Base-by-base conservation (phyloP, 1,140 invertebrate species). In the Drosophila mayri region DNA sequence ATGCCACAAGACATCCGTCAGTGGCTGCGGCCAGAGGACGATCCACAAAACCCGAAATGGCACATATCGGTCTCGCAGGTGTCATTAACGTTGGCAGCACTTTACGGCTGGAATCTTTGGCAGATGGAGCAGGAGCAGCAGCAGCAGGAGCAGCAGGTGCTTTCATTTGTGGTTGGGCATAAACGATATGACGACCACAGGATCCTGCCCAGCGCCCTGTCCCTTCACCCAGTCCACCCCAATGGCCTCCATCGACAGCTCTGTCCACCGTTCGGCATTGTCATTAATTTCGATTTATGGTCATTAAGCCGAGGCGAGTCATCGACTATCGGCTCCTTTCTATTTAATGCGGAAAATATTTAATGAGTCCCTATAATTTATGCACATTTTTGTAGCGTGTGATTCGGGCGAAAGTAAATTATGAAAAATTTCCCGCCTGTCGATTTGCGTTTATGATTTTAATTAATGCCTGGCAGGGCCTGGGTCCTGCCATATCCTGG, bases 271-370 rank as follows among this genome's bases (percentile, higher is more conserved):
- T 54, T 84, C 78, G 78, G 57, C 75, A 76, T 66, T 72, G 78
- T 81, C 81, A 85, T 90, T 90, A 90, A 90, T 90, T 81, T 85
- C 81, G 81, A 90, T 90, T 90, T 85, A 90, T 90, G 78, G 85
- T 90, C 85, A 90, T 90, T 90, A 90, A 90, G 81, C 71, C 71
- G 66, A 67, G 50, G 74, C 72, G 20, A 46, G 75, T 67, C 72
- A 41, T 59, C 67, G 74, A 67, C 72, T 82, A 60, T 60, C 67
- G 65, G 72, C 72, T 88, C 63, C 80, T 62, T 71, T 67, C 72
- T 77, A 76, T 83, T 70, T 66, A 84, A 77, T 73, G 73, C 80
- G 68, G 55, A 80, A 71, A 78, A 73, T 64, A 71, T 88, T 87
- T 87, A 87, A 87, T 87, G 83, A 87, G 76, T 70, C 37, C 54